Percentiles rank a stretch among this genome's conserved stretches.
Evolutionary conservation across 2,888 invertebrate genomes (phyloP).

Genomic region (Drosophila prostipennis): DNA sequence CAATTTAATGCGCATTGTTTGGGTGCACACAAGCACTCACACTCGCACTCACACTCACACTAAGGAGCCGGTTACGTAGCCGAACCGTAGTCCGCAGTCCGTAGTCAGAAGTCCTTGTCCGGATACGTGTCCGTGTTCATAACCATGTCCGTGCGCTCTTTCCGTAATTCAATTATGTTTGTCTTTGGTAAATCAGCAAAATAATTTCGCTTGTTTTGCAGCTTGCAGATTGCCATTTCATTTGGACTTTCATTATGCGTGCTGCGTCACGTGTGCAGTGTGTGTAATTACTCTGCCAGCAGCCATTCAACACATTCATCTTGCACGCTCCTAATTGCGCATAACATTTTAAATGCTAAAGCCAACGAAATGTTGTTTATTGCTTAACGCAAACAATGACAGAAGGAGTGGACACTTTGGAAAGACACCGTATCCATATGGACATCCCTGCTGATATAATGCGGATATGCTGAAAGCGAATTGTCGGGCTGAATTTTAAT

Average conservation of each 20-base stretch:
- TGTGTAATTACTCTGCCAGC: constrained; percentile 59
- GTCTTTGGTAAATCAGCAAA: constrained; percentile 77
- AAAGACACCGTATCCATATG: background rate
- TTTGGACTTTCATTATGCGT: constrained; percentile 64
- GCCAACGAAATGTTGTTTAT: constrained; percentile 43
- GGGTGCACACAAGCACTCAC: constrained; percentile 23
- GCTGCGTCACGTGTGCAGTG: constrained; percentile 56
- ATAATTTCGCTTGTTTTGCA: constrained; percentile 68
- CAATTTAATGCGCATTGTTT: constrained; percentile 72
- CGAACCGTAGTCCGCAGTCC: constrained; percentile 8
- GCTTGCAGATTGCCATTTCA: constrained; percentile 35
- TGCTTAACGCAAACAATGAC: constrained; percentile 21
- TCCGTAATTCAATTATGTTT: constrained; percentile 74
- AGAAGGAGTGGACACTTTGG: background rate
- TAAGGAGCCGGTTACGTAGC: constrained; percentile 33
- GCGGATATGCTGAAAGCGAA: background rate
- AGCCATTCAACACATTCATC: constrained; percentile 45
- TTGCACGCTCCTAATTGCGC: constrained; percentile 52
- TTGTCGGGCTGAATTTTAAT: constrained; percentile 55
- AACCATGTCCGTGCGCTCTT: constrained; percentile 40
- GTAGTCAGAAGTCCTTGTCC: constrained; percentile 15
- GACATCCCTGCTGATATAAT: constrained; percentile 1
- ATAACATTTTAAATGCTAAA: constrained; percentile 49
- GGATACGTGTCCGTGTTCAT: constrained; percentile 34
- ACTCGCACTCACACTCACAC: background rate